Evolutionary conservation across 2,113 vertebrate species (phyloP).

Genomic region (Hirundichthys speculiger): DNA sequence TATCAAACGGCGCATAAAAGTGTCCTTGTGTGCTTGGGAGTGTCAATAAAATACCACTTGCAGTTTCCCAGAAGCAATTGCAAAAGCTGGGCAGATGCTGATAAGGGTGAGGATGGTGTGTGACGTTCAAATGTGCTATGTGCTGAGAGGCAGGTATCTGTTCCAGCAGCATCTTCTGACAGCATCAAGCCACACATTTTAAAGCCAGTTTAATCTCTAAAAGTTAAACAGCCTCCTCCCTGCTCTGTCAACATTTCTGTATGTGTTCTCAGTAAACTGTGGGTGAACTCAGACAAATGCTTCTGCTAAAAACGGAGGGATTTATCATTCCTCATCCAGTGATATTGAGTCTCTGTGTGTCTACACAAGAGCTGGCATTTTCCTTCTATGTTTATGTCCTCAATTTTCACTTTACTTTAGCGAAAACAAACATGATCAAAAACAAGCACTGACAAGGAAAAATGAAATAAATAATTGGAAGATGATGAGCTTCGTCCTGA

Average conservation of each 20-base stretch:
- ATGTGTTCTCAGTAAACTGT: conserved; percentile 17
- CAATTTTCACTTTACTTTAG: conserved; percentile 25
- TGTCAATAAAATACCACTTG: conserved; percentile 6
- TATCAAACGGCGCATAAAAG: neutral
- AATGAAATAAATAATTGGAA: conserved; percentile 3
- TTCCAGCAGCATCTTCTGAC: conserved; percentile 21
- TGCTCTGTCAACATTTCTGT: neutral
- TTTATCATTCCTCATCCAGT: no score
- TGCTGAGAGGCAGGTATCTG: conserved; percentile 42
- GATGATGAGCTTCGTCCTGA: conserved; percentile 1
- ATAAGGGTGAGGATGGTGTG: conserved; percentile 7
- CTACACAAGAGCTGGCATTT: conserved; percentile 3
- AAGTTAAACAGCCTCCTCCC: conserved; percentile 4
- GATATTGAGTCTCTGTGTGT: no score
- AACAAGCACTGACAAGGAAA: conserved; percentile 17
- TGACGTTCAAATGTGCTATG: conserved; percentile 32
- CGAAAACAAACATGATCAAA: neutral
- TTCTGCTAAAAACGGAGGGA: no score
- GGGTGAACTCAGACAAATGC: conserved; percentile 7
- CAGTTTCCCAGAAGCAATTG: conserved; percentile 33
- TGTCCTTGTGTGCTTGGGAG: conserved; percentile 9
- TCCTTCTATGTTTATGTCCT: conserved; percentile 14
- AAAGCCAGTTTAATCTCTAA: neutral
- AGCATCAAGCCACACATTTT: neutral
- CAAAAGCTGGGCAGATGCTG: conserved; percentile 24